phyloP scores from a whole-genome alignment of 1,140 invertebrate species.

The Bombyx mori region ASM3026992v2 NC_085129.1:9406501-9407000 shows the following conservation, averaged over 20 bases:
- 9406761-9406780: conserved; percentile 18
- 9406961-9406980: no score
- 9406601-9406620: conserved; percentile 11
- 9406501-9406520: conserved; percentile 16
- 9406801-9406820: conserved; percentile 1
- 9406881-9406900: conserved; percentile 45
- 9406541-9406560: background rate
- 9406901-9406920: conserved; percentile 53
- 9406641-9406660: conserved; percentile 27
- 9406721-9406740: conserved; percentile 26
- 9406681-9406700: conserved; percentile 29
- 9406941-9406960: conserved; percentile 25
- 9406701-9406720: conserved; percentile 25
- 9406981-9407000: no score
- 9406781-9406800: conserved; percentile 5
- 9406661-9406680: conserved; percentile 23
- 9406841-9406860: background rate
- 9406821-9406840: background rate
- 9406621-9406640: conserved; percentile 15
- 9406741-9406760: conserved; percentile 23
- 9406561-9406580: background rate
- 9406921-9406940: conserved; percentile 50
- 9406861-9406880: no score
- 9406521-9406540: background rate
- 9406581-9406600: background rate